These are phyloP conservation scores for Eilema sororculum DNA, from an alignment of 2,888 invertebrate genomes.

Conservation along the genomic window DNA sequence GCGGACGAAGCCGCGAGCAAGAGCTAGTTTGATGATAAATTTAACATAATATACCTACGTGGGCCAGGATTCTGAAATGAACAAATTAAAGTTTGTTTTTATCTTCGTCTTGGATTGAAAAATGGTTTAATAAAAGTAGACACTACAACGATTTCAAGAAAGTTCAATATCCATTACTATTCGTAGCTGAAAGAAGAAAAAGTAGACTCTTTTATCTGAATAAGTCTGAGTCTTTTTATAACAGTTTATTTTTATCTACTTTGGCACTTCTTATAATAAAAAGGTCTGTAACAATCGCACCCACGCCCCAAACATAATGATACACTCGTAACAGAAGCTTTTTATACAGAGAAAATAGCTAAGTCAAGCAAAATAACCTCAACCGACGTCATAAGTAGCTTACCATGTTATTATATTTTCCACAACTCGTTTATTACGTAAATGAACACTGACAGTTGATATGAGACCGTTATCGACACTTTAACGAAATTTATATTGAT, in stretches of 20 bases:
- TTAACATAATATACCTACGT: no score
- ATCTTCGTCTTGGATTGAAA: not conserved
- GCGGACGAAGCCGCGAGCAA: no score
- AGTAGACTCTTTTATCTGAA: not conserved
- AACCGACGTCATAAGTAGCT: not conserved
- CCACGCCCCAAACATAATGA: conserved; percentile 3
- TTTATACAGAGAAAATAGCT: conserved; percentile 5
- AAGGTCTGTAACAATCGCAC: conserved; percentile 6
- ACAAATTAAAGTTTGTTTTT: not conserved
- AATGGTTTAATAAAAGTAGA: not conserved
- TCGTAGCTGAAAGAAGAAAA: not conserved
- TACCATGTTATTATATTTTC: not conserved
- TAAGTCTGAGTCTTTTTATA: not conserved
- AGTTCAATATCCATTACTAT: not conserved
- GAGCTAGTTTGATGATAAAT: no score
- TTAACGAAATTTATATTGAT: not conserved
- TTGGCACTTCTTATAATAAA: conserved; percentile 10
- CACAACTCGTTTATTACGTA: not conserved
- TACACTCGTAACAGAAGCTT: not conserved
- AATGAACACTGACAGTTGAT: not conserved
- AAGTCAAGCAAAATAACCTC: conserved; percentile 6
- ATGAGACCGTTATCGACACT: not conserved
- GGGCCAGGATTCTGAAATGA: no score
- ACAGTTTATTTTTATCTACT: conserved; percentile 16
- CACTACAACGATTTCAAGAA: not conserved